Evolutionary conservation across 2,113 vertebrate species (phyloP), one percentile per base, ranked within the genome.

Genomic region (Arenaria interpres): DNA sequence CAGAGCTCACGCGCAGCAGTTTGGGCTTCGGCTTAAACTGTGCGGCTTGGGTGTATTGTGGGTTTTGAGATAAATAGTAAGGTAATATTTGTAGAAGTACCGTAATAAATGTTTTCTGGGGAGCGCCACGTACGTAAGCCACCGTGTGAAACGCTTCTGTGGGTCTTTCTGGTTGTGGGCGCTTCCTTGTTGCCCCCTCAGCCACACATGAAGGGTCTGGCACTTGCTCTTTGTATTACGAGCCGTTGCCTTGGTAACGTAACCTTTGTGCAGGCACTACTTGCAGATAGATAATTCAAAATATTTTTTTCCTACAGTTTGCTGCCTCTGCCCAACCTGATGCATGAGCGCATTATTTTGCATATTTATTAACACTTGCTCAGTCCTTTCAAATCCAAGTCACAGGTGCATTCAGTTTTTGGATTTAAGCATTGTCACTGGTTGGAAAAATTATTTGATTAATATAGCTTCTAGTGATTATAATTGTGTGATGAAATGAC

Each of bases 191-290:
- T 18, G 30, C 13, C 13, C 21, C 19, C 21, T 23, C 43, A 2
- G 35, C 16, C 14, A 0, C 22, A 3, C 11, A 0, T 2, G 20
- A 19, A 18, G 27, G 4, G 20, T 12, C 16, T 27, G 50, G 9
- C 25, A 3, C 59, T n/a, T 57, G 32, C 19, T 28, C 20, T 37
- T 20, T 10, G 19, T 25, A 4, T 17, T 8, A 2, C 3, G 1
- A 43, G 39, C 13, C 5, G 37, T 32, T 69, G 48, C 41, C 37
- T 21, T n/a, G 67, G 71, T 25, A 54, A 25, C 0, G 1, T 48
- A 15, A 15, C 51, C 24, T 64, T n/a, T 28, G 30, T 27, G 57
- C 25, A 15, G n/a, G 43, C 10, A 1, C 30, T 32, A 1, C 48
- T 39, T 45, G 37, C 41, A 46, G 18, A 28, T 10, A 46, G 18